Evolutionary conservation across 2,113 vertebrate genomes (phyloP), one percentile per base, ranked within the genome.

Genomic region (Porphyrio hochstetteri): DNA sequence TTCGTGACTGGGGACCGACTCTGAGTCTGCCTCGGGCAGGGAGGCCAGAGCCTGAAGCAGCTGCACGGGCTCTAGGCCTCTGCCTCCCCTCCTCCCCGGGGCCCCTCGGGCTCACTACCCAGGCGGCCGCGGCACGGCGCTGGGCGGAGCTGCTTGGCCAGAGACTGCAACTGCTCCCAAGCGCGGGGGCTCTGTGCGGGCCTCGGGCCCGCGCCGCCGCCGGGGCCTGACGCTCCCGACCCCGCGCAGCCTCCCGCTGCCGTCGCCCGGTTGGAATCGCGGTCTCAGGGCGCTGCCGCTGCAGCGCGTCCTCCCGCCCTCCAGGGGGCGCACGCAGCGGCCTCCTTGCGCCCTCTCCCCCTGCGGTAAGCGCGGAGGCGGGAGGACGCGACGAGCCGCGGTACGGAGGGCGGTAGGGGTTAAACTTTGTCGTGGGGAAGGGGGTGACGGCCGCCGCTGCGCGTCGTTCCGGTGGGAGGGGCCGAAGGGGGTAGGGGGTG

Each of bases 31-130:
- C 42, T 44, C 42, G 42, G 16, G 42, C 42, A 16, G 42, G 16
- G 42, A 44, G 42, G 42, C 42, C 46, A 46, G 19, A 46, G 46
- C 46, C 46, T 20, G n/a, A 40, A 27, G 2, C 8, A 25, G 44
- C n/a, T 3, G 25, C 3, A 7, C 0, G 3, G 0, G 21, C 68
- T 31, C 16, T 12, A 15, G 3, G 1, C 6, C 0, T 44, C 16
- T 4, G 3, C 46, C 9, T 7, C 5, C 2, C 9, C 19, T 21
- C 21, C 23, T 57, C 2, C 4, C 9, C 25, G 36, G 4, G 9
- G 48, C 31, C 35, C 33, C 36, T 16, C 3, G 17, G 38, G n/a
- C 16, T 69, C 7, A 10, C 50, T 19, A 8, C 13, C 42, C 15
- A 0, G 46, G 46, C 56, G 48, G 7, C 7, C 1, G 27, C 4